Evolutionary conservation across 1,140 invertebrate genomes (phyloP), one percentile per base, ranked within the genome.

Genomic region (Portunus trituberculatus): DNA sequence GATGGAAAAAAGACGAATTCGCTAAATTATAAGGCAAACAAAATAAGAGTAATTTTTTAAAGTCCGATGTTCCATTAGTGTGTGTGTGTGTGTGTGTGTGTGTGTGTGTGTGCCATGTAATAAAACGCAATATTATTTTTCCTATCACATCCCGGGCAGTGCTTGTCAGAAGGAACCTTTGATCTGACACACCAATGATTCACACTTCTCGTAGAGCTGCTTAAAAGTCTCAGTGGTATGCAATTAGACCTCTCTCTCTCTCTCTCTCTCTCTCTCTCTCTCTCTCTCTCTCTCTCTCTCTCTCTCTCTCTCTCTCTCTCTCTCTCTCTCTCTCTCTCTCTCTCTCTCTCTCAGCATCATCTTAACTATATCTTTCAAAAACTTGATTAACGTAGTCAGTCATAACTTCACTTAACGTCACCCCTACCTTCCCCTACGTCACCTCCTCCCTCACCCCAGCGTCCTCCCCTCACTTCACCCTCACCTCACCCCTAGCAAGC

Each of bases 61-160:
- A 3, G 67, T n/a, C n/a, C 6, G 12, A 20, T 76, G 67, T 76
- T 76, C 20, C 20, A 25, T 76, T 12, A 20, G 67, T 76, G 25
- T 76, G 67, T 76, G 67, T 76, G 67, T 76, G 67, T 76, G 67
- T 76, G 67, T 76, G 67, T 76, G 52, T 59, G 52, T 59, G 52
- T 10, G 52, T 59, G 52, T 59, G 52, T 10, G 52, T 59, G 52
- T 59, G 52, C 1, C 52, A 59, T 59, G 52, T 10, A 59, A 10
- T 59, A 10, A 59, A 59, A 0, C 52, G 12, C 10, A 59, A 59
- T 59, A 59, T 10, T 20, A 4, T 20, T 20, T 4, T 59, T 59
- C 16, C 1, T 59, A 14, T 59, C 52, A 59, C 1, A 20, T 59
- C 52, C 3, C 39, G 6, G 39, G 1, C 39, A 59, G 8, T 59